A percentile compares a stretch with the other conserved stretches of the same genome.
Conservation (phyloP, 1,140 invertebrate genomes). For the Drosophila sucinea region DNA sequence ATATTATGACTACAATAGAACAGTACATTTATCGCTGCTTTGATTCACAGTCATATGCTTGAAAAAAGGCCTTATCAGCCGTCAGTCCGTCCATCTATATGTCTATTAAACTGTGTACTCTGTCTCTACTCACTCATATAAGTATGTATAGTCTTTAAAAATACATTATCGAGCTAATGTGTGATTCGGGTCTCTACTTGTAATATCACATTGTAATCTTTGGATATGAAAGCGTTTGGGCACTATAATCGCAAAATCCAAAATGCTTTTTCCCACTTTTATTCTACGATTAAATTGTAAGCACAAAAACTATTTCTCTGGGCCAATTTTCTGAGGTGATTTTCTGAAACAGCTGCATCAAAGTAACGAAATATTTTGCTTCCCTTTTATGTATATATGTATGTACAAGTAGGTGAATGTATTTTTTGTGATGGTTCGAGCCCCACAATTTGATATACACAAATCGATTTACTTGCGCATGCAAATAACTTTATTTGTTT, state of each 20-base stretch:
- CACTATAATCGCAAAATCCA: not conserved
- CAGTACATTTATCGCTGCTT: no score
- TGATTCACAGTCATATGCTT: no score
- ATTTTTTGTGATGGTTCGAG: slow-evolving; percentile 40
- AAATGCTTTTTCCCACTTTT: not conserved
- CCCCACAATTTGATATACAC: slow-evolving; percentile 73
- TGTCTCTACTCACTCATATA: no score
- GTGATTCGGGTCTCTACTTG: no score
- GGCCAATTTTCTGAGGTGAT: slow-evolving; percentile 25
- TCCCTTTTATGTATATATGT: slow-evolving; percentile 28
- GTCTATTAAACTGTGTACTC: no score
- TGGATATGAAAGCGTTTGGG: no score
- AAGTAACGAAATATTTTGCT: slow-evolving; percentile 43
- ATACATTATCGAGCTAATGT: no score
- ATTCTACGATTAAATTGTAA: not conserved
- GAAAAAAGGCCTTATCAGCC: no score
- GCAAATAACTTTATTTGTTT: slow-evolving; percentile 79
- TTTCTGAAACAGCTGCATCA: slow-evolving; percentile 50
- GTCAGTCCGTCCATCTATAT: no score
- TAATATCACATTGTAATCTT: no score
- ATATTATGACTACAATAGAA: no score
- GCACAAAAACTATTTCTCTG: not conserved
- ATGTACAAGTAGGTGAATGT: not conserved
- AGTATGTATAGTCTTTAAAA: no score
- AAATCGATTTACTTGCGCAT: slow-evolving; percentile 81